Percentiles rank a stretch among this genome's conserved stretches.
Evolutionary conservation across 2,113 vertebrate genomes (phyloP).

Genomic region (Sturnira hondurensis): DNA sequence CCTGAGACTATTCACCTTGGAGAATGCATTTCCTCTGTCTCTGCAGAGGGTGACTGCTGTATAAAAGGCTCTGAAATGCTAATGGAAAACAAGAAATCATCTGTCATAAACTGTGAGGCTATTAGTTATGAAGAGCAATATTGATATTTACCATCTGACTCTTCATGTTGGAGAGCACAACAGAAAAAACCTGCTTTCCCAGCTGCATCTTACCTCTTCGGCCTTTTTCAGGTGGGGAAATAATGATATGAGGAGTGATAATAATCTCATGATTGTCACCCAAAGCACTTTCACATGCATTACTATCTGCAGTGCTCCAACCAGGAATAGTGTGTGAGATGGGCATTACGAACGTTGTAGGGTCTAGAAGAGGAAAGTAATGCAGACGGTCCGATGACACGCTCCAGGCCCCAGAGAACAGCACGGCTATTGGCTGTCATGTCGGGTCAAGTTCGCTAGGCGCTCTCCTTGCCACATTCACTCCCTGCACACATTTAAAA

Average conservation of each 20-base stretch:
- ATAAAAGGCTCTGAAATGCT: not conserved
- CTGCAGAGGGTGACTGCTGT: not conserved
- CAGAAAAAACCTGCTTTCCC: not conserved
- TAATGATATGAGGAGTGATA: not conserved
- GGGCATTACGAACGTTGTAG: not conserved
- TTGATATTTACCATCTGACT: not conserved
- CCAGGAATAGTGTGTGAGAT: not conserved
- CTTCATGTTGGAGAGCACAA: not conserved
- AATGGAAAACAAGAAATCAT: not conserved
- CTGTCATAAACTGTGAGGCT: not conserved
- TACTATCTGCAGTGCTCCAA: not conserved
- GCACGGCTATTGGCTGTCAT: not conserved
- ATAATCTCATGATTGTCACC: not conserved
- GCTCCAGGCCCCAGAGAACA: not conserved
- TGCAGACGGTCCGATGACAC: not conserved
- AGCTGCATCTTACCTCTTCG: not conserved
- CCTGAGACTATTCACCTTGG: slow-evolving; percentile 12
- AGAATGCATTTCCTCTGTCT: slow-evolving; percentile 20
- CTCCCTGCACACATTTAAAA: not conserved
- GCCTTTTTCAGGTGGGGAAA: not conserved
- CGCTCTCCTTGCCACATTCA: not conserved
- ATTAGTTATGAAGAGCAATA: not conserved
- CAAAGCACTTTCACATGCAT: not conserved
- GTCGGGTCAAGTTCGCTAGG: not conserved
- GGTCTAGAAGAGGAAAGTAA: not conserved